A percentile compares a stretch with the other conserved stretches of the same genome.
Evolutionary conservation across 2,113 vertebrate species (phyloP).

Genomic region (Hymenochirus boettgeri): DNA sequence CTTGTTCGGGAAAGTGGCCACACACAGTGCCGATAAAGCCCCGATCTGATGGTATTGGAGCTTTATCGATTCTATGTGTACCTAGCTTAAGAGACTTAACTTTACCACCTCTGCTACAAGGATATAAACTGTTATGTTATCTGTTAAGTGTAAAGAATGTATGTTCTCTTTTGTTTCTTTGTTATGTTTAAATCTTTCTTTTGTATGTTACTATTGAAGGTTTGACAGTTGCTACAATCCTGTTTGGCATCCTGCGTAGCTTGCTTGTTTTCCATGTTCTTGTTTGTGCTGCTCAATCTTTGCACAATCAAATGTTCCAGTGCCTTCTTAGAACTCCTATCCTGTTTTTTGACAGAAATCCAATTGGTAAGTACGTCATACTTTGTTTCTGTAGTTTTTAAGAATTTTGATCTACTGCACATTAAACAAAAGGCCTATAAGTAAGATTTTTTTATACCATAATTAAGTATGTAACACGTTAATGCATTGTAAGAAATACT

Average conservation of each 20-base stretch:
- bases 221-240: conserved; percentile 68
- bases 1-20: too few relatives aligned
- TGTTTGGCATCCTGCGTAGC: conserved; percentile 75
- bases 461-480: too few relatives aligned
- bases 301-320: conserved; percentile 88
- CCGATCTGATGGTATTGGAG: too few relatives aligned
- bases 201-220: conserved; percentile 56
- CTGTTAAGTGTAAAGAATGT: too few relatives aligned
- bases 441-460: not conserved
- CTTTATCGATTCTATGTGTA: too few relatives aligned
- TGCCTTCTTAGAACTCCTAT: conserved; percentile 78
- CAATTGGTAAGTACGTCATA: conserved; percentile 73
- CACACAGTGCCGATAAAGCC: too few relatives aligned
- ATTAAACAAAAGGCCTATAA: too few relatives aligned
- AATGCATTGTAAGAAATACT: too few relatives aligned
- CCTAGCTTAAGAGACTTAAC: too few relatives aligned
- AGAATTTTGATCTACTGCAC: not conserved
- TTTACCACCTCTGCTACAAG: too few relatives aligned
- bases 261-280: conserved; percentile 75
- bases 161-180: too few relatives aligned
- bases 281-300: conserved; percentile 69
- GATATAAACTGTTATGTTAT: too few relatives aligned
- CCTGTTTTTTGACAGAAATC: conserved; percentile 90
- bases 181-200: not conserved
- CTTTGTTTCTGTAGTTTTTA: not conserved